Percentiles rank a stretch among this genome's conserved stretches.
These are phyloP conservation scores for Sebastes matsubarae DNA, from an alignment of 2,797 vertebrate genomes.

Conservation along the genomic window DNA sequence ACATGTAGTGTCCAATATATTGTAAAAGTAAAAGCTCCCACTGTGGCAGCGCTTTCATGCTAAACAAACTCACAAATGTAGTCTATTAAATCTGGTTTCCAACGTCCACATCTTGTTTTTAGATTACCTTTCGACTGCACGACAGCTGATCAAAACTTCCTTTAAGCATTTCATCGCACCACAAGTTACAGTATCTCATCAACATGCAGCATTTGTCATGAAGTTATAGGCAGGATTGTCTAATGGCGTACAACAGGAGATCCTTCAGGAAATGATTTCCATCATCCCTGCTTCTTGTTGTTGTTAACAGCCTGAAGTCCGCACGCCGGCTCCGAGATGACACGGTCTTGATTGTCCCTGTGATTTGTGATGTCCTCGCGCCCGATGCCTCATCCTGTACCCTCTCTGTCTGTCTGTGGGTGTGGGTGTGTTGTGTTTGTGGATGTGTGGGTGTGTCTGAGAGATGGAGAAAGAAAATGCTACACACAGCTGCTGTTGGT, in stretches of 20 bases:
- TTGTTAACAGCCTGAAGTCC: slow-evolving; percentile 35
- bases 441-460: neutral
- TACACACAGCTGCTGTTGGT: slow-evolving; percentile 35
- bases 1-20: neutral
- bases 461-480: slow-evolving; percentile 25
- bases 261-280: slow-evolving; percentile 36
- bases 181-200: slow-evolving; percentile 19
- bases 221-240: neutral
- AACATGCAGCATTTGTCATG: slow-evolving; percentile 2
- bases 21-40: neutral
- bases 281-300: slow-evolving; percentile 18
- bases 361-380: slow-evolving; percentile 62
- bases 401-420: neutral
- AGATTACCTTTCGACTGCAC: neutral
- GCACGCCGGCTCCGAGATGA: slow-evolving; percentile 17
- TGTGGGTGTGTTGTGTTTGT: neutral
- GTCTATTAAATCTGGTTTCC: neutral
- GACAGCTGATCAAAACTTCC: slow-evolving; percentile 20
- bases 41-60: slow-evolving; percentile 17
- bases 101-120: neutral
- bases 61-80: slow-evolving; percentile 10
- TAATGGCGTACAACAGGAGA: slow-evolving; percentile 23
- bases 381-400: slow-evolving; percentile 10
- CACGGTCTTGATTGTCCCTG: slow-evolving; percentile 43
- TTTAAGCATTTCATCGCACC: neutral